Percentiles rank a stretch among this genome's conserved stretches.
Evolutionary conservation across 2,888 invertebrate species (phyloP).

Genomic region (Mesorhabditis spiculigera): DNA sequence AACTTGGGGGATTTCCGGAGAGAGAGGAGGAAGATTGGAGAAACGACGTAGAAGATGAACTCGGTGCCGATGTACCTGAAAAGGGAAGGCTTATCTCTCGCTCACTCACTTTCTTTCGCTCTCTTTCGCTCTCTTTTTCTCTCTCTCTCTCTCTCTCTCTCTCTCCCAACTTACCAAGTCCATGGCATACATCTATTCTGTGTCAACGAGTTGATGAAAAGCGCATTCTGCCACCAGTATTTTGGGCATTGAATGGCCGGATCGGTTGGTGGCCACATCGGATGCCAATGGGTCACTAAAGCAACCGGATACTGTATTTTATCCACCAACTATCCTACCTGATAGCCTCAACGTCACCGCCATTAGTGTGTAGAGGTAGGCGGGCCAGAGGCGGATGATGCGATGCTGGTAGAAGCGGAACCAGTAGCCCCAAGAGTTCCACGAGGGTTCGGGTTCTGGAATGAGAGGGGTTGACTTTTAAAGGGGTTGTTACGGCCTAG

Average conservation of each 20-base stretch:
- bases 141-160: too few species aligned
- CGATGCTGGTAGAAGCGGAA: constrained; percentile 56
- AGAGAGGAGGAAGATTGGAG: constrained; percentile 54
- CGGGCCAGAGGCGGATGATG: constrained; percentile 56
- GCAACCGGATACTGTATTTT: background rate
- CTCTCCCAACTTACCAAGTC: constrained; percentile 52
- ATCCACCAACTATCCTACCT: background rate
- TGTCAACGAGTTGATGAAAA: constrained; percentile 43
- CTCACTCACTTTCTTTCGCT: too few species aligned
- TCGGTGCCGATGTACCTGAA: constrained; percentile 56
- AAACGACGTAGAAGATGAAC: constrained; percentile 57
- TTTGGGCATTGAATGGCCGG: constrained; percentile 56
- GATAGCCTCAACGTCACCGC: constrained; percentile 52
- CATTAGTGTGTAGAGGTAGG: constrained; percentile 54
- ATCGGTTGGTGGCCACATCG: constrained; percentile 58
- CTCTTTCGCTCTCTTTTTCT: too few species aligned
- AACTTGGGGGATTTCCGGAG: constrained; percentile 41
- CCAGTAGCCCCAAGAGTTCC: constrained; percentile 57
- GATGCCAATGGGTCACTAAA: constrained; percentile 52
- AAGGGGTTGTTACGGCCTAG: constrained; percentile 1
- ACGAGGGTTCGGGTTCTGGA: constrained; percentile 51
- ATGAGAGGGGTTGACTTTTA: background rate
- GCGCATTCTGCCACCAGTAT: constrained; percentile 51
- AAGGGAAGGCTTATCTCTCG: background rate
- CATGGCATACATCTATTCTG: constrained; percentile 57